Evolutionary conservation across 92 coral and sea anemone species (phyloP).

Genomic region (Porites evermanni): DNA sequence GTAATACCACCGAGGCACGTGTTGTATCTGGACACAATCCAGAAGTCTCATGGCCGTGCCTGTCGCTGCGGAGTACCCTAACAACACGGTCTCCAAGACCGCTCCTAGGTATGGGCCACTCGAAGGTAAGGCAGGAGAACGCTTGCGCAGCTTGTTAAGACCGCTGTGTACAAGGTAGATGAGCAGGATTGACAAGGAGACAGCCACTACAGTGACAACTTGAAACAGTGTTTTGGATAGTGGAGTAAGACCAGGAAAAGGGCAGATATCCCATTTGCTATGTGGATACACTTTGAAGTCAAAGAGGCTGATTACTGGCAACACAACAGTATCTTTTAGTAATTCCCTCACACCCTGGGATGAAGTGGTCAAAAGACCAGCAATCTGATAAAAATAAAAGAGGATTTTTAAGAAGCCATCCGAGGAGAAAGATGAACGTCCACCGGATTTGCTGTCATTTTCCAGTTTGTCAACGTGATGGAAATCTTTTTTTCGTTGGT

Average conservation of each 20-base stretch:
- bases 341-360: constrained; percentile 14
- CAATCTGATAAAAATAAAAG: constrained; percentile 54
- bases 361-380: constrained; percentile 31
- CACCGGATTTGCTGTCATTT: neutral
- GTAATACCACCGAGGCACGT: constrained; percentile 42
- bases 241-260: constrained; percentile 45
- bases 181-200: neutral
- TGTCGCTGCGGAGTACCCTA: constrained; percentile 54
- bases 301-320: constrained; percentile 18
- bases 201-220: constrained; percentile 10
- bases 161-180: constrained; percentile 45
- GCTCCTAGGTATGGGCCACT: constrained; percentile 67
- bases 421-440: neutral
- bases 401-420: constrained; percentile 45
- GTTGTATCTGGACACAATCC: constrained; percentile 41
- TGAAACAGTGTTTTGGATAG: constrained; percentile 31
- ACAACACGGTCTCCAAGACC: constrained; percentile 50
- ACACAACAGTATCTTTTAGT: constrained; percentile 3
- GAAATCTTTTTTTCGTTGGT: neutral
- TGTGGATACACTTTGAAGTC: constrained; percentile 19
- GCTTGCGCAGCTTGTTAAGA: constrained; percentile 40
- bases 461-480: neutral
- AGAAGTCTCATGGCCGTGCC: constrained; percentile 44
- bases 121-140: constrained; percentile 20
- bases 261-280: constrained; percentile 43